Conservation (phyloP, 2,797 vertebrate genomes). For the Bradypodion ventrale region DNA sequence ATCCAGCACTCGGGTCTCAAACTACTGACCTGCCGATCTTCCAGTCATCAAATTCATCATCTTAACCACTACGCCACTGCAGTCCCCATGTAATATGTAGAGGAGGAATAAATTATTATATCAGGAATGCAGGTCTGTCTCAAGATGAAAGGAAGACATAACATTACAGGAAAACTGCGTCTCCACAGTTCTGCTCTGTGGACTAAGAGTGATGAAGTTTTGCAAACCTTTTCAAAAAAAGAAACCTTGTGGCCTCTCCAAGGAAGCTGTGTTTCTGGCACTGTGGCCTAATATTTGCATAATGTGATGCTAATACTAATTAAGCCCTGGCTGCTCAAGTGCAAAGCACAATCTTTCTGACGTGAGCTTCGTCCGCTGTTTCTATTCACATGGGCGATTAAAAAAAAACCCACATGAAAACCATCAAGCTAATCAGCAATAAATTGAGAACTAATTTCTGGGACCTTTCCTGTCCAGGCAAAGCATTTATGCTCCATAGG, state of each 20-base stretch:
- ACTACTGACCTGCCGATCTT: no score
- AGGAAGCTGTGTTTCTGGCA: neutral
- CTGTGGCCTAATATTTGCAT: neutral
- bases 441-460: neutral
- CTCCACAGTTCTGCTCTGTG: neutral
- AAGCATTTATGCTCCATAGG: neutral
- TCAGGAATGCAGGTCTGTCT: neutral
- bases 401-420: neutral
- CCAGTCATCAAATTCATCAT: no score
- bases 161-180: neutral
- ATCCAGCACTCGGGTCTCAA: no score
- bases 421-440: neutral
- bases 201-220: neutral
- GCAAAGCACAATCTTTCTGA: neutral
- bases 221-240: neutral
- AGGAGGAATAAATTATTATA: rapidly evolving
- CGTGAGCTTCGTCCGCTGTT: neutral
- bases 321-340: slow-evolving; percentile 9
- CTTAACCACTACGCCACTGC: no score
- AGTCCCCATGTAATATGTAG: neutral
- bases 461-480: neutral
- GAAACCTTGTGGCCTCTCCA: slow-evolving; percentile 6
- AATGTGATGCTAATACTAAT: neutral
- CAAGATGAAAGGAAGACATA: neutral
- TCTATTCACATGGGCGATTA: neutral